phyloP scores from a whole-genome alignment of 2,888 invertebrate species.

The Drosophila tripunctata region DNA sequence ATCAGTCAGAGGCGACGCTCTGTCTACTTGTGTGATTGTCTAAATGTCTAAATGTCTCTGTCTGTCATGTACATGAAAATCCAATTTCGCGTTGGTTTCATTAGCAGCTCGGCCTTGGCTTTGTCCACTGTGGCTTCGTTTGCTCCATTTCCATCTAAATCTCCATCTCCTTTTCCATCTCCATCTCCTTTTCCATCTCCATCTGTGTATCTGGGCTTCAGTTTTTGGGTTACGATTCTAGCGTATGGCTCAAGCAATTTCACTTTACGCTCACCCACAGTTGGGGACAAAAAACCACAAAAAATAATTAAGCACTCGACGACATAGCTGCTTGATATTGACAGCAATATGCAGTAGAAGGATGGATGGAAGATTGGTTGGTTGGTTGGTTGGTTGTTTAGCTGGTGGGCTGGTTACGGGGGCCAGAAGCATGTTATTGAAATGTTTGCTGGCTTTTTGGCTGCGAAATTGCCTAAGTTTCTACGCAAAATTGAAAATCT shows the following conservation, averaged over 20 bases:
- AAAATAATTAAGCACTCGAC: slow-evolving; percentile 77
- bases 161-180: background rate
- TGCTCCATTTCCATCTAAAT: background rate
- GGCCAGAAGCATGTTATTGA: slow-evolving; percentile 57
- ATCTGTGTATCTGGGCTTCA: background rate
- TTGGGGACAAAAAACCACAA: slow-evolving; percentile 67
- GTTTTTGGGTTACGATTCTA: background rate
- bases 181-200: background rate
- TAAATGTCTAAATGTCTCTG: background rate
- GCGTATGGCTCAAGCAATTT: slow-evolving; percentile 67
- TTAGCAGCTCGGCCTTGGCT: slow-evolving; percentile 60
- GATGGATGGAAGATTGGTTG: background rate
- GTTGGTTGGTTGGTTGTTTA: too few relatives aligned
- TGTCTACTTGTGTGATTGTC: slow-evolving; percentile 16
- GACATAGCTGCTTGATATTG: slow-evolving; percentile 70
- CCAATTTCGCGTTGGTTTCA: slow-evolving; percentile 75
- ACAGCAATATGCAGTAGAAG: slow-evolving; percentile 49
- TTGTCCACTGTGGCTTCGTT: slow-evolving; percentile 19
- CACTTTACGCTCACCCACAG: slow-evolving; percentile 44
- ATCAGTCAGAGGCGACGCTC: slow-evolving; percentile 51
- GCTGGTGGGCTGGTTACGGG: background rate
- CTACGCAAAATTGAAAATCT: slow-evolving; percentile 68
- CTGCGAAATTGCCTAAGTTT: slow-evolving; percentile 36
- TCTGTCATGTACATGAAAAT: slow-evolving; percentile 74
- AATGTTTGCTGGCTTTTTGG: slow-evolving; percentile 58